Evolutionary conservation across 1,140 invertebrate genomes (phyloP), one percentile per base, ranked within the genome.

Genomic region (Ceratina calcarata): DNA sequence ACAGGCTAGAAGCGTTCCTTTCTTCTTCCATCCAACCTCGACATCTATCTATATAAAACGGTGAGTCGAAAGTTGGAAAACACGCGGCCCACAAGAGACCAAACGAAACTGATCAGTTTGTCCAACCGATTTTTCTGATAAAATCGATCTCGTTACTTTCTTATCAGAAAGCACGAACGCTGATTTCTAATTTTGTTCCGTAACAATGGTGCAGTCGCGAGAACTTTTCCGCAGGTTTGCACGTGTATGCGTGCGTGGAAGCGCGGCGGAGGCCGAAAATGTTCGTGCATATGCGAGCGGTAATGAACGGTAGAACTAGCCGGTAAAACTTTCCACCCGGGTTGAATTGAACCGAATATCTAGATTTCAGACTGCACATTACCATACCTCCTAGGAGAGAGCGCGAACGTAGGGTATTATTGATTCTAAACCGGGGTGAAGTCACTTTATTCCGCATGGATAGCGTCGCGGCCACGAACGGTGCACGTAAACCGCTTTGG

Each of bases 281-380:
- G 67, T 81, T 81, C 67, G 58, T 78, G 74, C 74, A 78, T 81
- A 51, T 53, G 73, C 53, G 74, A 81, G 74, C 58, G 79, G 79
- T 78, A 81, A 81, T 71, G 79, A 81, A 78, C 79, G 78, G 53
- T 79, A 62, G 60, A 77, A 71, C 67, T 77, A 57, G 65, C 74
- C 74, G 67, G 66, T 60, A 66, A 78, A 81, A 81, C 79, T 81
- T 81, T 81, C 71, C 73, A 15, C 72, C 53, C 32, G 55, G 37
- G 57, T 22, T 76, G 78, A 80, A 76, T 76, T 76, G 71, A 80
- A 80, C 72, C 7, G 72, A 80, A 80, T 45, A 45, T 80, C 73
- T 76, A 80, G 78, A 80, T 76, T 80, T 76, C 73, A 55, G 73
- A 68, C 72, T 49, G 51, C 37, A 78, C 70, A 84, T 74, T 84